Conservation (phyloP, 2,797 vertebrate genomes). For the Capromys pilorides region DNA sequence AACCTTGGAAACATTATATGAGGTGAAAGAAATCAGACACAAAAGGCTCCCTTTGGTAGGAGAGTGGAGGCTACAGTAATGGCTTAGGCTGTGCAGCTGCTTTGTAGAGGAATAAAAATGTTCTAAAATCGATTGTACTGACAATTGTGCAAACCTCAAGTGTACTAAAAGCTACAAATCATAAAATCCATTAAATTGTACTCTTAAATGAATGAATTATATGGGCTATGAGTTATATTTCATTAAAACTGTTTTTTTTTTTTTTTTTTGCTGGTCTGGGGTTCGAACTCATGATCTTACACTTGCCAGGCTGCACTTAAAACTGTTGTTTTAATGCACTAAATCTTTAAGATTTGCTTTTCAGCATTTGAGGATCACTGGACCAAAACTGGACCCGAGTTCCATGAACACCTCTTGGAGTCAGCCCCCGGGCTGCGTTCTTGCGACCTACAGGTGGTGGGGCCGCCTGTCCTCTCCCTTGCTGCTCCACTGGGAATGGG, state of each 20-base stretch:
- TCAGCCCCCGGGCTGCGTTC: neutral
- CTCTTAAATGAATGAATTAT: conserved; percentile 38
- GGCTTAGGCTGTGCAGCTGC: neutral
- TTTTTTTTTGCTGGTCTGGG: too few species aligned
- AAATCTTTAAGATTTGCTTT: neutral
- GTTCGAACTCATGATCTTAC: too few species aligned
- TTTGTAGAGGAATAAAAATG: conserved; percentile 51
- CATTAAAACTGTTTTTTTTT: neutral
- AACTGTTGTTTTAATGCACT: neutral
- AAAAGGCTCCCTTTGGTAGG: neutral
- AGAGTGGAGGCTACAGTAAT: neutral
- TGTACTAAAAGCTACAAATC: conserved; percentile 34
- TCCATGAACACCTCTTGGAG: neutral
- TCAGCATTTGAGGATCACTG: conserved; percentile 16
- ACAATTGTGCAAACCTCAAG: conserved; percentile 20
- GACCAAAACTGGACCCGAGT: neutral
- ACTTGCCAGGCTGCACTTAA: too few species aligned
- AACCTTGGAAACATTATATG: neutral
- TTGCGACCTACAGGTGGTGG: neutral
- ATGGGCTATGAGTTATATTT: conserved; percentile 36
- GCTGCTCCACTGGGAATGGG: too few species aligned
- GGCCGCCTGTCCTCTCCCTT: neutral
- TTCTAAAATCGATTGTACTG: neutral
- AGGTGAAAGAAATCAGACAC: neutral
- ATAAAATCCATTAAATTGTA: conserved; percentile 45